Percentiles rank a stretch among this genome's conserved stretches.
Conservation (phyloP, 2,888 invertebrate species). For the Noctua comes region DNA sequence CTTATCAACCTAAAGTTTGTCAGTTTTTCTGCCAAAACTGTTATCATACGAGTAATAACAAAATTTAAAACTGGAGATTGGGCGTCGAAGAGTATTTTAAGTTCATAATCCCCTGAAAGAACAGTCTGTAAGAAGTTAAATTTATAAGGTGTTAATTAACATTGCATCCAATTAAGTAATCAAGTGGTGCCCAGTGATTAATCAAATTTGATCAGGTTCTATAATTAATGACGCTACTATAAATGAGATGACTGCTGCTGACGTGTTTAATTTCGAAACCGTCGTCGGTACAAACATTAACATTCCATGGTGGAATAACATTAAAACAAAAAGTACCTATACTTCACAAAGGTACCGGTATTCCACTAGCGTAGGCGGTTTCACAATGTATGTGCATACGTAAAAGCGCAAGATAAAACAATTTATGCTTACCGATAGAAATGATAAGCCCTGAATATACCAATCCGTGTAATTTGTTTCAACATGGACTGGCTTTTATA, state of each 20-base stretch:
- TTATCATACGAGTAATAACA: background rate
- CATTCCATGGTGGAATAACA: background rate
- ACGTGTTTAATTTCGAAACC: constrained; percentile 4
- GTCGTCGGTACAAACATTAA: background rate
- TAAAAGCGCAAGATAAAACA: constrained; percentile 51
- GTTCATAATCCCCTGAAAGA: background rate
- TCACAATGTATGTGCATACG: constrained; percentile 26
- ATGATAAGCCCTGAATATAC: constrained; percentile 45
- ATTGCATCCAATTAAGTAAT: background rate
- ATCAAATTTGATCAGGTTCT: background rate
- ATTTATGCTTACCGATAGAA: constrained; percentile 31
- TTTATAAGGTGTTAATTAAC: background rate
- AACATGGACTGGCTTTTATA: background rate
- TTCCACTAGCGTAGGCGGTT: constrained; percentile 24
- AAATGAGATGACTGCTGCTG: background rate
- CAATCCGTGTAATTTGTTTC: constrained; percentile 16
- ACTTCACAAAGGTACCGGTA: background rate
- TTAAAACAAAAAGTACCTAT: constrained; percentile 18
- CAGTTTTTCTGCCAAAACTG: background rate
- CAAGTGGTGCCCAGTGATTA: background rate
- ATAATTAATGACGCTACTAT: background rate
- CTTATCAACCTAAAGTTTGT: background rate
- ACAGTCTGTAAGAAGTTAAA: background rate
- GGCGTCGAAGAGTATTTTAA: background rate
- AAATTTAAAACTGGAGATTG: background rate